phyloP scores from a whole-genome alignment of 1,140 invertebrate species.

The Tetramorium alpestre region DNA sequence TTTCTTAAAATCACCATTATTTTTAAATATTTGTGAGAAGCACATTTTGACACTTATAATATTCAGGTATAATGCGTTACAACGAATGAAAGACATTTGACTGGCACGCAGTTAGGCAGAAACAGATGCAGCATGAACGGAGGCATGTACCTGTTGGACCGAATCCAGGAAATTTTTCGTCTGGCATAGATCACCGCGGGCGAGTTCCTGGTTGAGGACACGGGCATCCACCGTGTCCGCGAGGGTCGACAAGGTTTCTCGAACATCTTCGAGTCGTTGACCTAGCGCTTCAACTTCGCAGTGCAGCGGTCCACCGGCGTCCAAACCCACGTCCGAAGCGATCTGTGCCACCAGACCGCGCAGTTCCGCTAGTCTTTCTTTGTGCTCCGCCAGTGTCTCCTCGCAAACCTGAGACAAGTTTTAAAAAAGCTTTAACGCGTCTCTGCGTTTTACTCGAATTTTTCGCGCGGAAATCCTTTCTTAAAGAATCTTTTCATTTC shows the following conservation, averaged over 20 bases:
- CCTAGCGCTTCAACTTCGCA: constrained; percentile 93
- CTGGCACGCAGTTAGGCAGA: neutral
- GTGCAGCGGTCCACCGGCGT: constrained; percentile 89
- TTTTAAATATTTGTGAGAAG: neutral
- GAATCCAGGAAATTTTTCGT: constrained; percentile 88
- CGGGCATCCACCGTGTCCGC: constrained; percentile 91
- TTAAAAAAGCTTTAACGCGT: neutral
- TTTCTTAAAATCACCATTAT: neutral
- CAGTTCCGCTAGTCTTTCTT: constrained; percentile 89
- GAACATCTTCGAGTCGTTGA: constrained; percentile 90
- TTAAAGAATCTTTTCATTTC: neutral
- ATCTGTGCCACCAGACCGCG: constrained; percentile 91
- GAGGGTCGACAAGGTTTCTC: constrained; percentile 90
- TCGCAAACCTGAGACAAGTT: constrained; percentile 88
- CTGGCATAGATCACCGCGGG: constrained; percentile 86
- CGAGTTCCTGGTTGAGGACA: constrained; percentile 86
- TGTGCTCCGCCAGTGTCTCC: constrained; percentile 90
- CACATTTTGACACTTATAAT: neutral
- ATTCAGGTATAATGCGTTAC: neutral
- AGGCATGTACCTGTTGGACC: constrained; percentile 87
- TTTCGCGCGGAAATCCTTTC: neutral
- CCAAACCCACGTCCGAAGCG: constrained; percentile 91
- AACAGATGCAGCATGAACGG: neutral
- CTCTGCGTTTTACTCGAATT: constrained; percentile 4
- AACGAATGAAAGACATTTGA: constrained; percentile 1